These are phyloP conservation scores for Tapirus indicus DNA, from an alignment of 2,797 vertebrate genomes.

Conservation along the genomic window DNA sequence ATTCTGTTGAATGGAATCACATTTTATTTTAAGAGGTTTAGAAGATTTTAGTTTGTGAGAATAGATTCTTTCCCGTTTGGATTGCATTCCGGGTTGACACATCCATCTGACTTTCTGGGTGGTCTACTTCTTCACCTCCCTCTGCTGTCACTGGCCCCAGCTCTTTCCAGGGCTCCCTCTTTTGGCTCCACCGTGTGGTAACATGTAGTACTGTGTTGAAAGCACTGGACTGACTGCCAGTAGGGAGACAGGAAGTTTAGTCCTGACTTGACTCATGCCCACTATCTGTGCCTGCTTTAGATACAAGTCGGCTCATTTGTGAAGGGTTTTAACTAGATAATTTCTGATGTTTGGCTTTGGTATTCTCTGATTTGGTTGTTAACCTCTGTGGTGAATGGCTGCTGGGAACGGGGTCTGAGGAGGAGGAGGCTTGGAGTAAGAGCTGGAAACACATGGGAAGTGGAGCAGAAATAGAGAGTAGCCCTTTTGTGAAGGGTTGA, in stretches of 20 bases:
- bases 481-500: neutral
- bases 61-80: neutral
- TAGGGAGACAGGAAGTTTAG: neutral
- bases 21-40: slow-evolving; percentile 7
- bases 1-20: neutral
- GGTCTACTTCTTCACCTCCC: neutral
- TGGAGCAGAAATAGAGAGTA: neutral
- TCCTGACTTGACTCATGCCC: neutral
- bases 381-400: neutral
- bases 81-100: neutral
- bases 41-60: neutral
- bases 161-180: neutral
- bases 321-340: slow-evolving; percentile 29
- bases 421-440: neutral
- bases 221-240: neutral
- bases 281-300: neutral
- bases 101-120: neutral
- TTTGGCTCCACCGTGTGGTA: neutral
- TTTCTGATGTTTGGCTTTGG: slow-evolving; percentile 9
- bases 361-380: slow-evolving; percentile 17
- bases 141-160: neutral
- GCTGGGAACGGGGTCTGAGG: neutral
- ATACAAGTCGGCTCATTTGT: neutral
- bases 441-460: neutral
- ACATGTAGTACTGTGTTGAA: neutral